Evolutionary conservation across 1,140 invertebrate species (phyloP).

Genomic region (Euura saliciscinereae): DNA sequence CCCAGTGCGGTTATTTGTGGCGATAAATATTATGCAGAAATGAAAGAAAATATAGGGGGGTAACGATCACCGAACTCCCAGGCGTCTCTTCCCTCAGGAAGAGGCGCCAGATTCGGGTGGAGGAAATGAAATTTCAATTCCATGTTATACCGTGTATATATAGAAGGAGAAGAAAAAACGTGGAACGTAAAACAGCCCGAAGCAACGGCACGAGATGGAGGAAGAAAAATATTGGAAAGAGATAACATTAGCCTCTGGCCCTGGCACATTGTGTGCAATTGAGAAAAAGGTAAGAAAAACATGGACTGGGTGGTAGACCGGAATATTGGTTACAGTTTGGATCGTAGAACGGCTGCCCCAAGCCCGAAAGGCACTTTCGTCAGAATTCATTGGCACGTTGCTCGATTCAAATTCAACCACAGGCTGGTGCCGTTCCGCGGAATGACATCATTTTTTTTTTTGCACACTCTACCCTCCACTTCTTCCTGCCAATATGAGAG

Average conservation of each 20-base stretch:
- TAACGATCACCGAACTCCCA: too few relatives aligned
- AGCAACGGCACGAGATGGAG: neutral
- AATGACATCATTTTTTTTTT: neutral
- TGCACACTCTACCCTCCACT: neutral
- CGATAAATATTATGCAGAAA: too few relatives aligned
- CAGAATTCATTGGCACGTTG: neutral
- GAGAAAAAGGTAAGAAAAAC: slow-evolving; percentile 3
- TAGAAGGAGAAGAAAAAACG: neutral
- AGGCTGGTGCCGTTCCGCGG: neutral
- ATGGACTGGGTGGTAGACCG: neutral
- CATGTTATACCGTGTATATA: neutral
- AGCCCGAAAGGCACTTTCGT: neutral
- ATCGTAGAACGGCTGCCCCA: neutral
- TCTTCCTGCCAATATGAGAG: neutral
- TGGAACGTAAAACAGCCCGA: neutral
- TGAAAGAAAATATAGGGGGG: too few relatives aligned
- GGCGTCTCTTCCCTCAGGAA: neutral
- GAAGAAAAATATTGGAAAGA: slow-evolving; percentile 2
- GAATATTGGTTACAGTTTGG: slow-evolving; percentile 3
- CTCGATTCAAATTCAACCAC: neutral
- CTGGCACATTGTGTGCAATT: neutral
- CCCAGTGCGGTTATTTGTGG: too few relatives aligned
- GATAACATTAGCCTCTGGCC: neutral
- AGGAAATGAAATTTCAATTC: neutral
- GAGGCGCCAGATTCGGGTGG: neutral